A percentile compares a stretch with the other conserved stretches of the same genome.
Evolutionary conservation across 2,113 vertebrate genomes (phyloP).

Genomic region (Chionis minor): DNA sequence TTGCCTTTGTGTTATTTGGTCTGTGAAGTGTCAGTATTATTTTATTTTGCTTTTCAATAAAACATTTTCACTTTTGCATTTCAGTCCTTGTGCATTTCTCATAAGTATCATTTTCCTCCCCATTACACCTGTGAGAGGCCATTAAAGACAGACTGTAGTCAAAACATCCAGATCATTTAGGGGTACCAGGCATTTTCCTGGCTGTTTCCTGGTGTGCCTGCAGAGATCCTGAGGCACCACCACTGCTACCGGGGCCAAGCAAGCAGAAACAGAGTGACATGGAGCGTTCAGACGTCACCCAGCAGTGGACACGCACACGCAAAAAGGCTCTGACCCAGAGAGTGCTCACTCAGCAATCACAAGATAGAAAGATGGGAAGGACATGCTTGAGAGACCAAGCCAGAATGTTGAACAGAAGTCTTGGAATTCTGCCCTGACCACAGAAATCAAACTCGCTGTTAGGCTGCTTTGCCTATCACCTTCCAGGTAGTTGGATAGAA

Average conservation of each 20-base stretch:
- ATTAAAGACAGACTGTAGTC: background rate
- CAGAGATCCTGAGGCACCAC: background rate
- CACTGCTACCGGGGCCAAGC: background rate
- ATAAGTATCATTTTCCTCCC: background rate
- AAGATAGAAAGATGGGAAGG: background rate
- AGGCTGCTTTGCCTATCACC: background rate
- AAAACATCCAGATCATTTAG: background rate
- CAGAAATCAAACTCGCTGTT: background rate
- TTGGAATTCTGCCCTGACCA: background rate
- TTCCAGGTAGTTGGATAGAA: background rate
- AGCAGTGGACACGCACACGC: background rate
- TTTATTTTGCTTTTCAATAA: conserved; percentile 78
- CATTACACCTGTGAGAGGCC: background rate
- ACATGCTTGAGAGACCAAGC: background rate
- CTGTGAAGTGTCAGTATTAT: conserved; percentile 54
- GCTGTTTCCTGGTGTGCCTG: background rate
- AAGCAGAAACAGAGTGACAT: background rate
- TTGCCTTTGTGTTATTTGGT: conserved; percentile 40
- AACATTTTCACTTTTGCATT: conserved; percentile 77
- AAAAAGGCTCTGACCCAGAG: background rate
- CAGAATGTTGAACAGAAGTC: background rate
- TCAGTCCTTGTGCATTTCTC: conserved; percentile 56
- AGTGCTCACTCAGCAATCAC: background rate
- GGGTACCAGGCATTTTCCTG: background rate
- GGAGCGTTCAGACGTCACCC: background rate